Evolutionary conservation across 1,140 invertebrate species (phyloP), one percentile per base, ranked within the genome.

Genomic region (Sinonovacula constricta): DNA sequence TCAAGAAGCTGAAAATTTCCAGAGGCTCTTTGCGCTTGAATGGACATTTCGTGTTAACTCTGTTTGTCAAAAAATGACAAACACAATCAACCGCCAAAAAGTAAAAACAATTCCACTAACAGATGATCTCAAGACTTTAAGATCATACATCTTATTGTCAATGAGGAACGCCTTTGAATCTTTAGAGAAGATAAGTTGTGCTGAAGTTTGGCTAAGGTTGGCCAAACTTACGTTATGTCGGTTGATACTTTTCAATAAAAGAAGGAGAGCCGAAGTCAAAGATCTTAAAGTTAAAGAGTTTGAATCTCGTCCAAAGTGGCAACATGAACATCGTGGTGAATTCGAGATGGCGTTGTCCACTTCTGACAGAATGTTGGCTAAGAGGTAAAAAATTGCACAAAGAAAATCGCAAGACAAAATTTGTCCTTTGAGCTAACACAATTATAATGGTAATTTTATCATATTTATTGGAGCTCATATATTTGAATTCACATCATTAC

Each of bases 31-130:
- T 56, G 33, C 10, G 33, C 5, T 15, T 2, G 62, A 75, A 30
- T 75, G 72, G 59, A 65, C 12, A 30, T 75, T 10, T 51, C 31
- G 60, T 18, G 62, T 75, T 1, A 75, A 75, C 26, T 4, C 39
- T 31, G n/a, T 33, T 39, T 65, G 22, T 14, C 28, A 22, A 1
- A 66, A 75, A 31, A 75, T 1, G 18, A 26, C 3, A 3, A 66
- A 65, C 39, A 65, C 3, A 22, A 59, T 56, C 18, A 72, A 72
- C 28, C 34, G 56, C n/a, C 26, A 72, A 18, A 34, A 60, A 45
- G 3, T 45, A 26, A 53, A 60, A 34, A 62, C 53, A 18, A 72
- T 72, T 4, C 69, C 69, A 26, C 31, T 72, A 5, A 72, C 57
- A 45, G 59, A 72, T 49, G 69, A 72, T 60, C 36, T 72, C n/a